Evolutionary conservation across 2,113 vertebrate genomes (phyloP).

Genomic region (Columbina picui): DNA sequence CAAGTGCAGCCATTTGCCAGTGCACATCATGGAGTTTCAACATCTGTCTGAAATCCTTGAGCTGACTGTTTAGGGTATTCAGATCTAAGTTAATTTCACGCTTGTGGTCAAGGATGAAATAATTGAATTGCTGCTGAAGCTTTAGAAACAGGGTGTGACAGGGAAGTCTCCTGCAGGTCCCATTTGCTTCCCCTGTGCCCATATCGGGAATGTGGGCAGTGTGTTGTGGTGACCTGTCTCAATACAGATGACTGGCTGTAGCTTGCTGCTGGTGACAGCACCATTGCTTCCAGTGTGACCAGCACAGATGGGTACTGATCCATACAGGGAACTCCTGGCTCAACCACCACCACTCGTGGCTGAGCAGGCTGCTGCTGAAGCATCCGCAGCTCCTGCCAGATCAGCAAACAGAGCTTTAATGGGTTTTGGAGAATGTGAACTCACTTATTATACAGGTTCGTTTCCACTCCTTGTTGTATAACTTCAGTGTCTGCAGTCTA

Average conservation of each 20-base stretch:
- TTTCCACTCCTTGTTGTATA: neutral
- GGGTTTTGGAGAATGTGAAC: neutral
- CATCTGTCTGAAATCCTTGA: neutral
- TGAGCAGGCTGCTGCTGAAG: neutral
- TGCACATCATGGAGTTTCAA: neutral
- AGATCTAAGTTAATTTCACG: constrained; percentile 24
- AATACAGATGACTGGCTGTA: neutral
- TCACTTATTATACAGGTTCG: neutral
- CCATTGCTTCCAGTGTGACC: neutral
- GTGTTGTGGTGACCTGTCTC: neutral
- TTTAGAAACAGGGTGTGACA: neutral
- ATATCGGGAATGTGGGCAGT: rapidly evolving
- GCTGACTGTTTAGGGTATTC: neutral
- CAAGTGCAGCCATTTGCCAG: neutral
- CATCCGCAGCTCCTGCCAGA: neutral
- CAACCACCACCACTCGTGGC: neutral
- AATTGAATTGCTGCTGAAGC: neutral
- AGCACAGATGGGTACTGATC: neutral
- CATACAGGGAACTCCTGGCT: neutral
- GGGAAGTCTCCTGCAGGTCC: neutral
- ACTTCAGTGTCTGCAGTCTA: neutral
- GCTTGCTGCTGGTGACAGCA: neutral
- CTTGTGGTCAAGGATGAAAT: constrained; percentile 34
- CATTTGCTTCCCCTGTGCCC: neutral
- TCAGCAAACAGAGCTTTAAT: neutral